Evolutionary conservation across 2,888 invertebrate genomes (phyloP), one percentile per base, ranked within the genome.

Genomic region (Pterostichus madidus): DNA sequence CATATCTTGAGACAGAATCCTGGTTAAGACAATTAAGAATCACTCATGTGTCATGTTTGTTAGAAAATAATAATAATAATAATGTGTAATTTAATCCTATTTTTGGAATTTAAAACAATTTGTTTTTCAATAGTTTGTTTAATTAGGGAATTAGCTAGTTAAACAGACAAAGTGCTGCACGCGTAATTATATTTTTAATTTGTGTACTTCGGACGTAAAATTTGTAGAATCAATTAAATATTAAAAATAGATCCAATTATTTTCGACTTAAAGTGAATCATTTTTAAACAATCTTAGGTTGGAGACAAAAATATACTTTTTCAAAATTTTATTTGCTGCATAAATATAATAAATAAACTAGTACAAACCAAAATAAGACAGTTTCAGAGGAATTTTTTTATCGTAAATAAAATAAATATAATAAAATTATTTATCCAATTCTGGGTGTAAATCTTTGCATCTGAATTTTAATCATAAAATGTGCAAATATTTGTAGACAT

Each of bases 161-260:
- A n/a, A 49, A 56, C 15, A 8, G 11, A 13, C 1, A 24, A 64
- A 64, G 13, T 56, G 1, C 8, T 61, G 13, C 17, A 3, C 15
- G 31, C 24, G 31, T 35, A 32, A 61, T 61, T 61, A 61, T 61
- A 61, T n/a, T 32, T 1, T 61, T 61, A 61, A 61, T 61, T 61
- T n/a, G 64, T 64, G 35, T 32, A 64, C 64, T 35, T 7, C 10
- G 10, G 32, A 32, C 64, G 32, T 64, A 32, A 11, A 17, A 13
- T 64, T 64, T 35, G 4, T 35, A 11, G 64, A 64, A 64, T 64
- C 64, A n/a, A 64, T 64, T 64, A 35, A 24, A 13, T 32, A 64
- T 13, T 59, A 64, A 64, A 64, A 64, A 39, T 64, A 64, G 35
- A 35, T 13, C 5, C 11, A 64, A 64, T 35, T 39, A 39, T 39